Evolutionary conservation across 92 coral and sea anemone species (phyloP), one percentile per base, ranked within the genome.

Genomic region (Galaxea fascicularis): DNA sequence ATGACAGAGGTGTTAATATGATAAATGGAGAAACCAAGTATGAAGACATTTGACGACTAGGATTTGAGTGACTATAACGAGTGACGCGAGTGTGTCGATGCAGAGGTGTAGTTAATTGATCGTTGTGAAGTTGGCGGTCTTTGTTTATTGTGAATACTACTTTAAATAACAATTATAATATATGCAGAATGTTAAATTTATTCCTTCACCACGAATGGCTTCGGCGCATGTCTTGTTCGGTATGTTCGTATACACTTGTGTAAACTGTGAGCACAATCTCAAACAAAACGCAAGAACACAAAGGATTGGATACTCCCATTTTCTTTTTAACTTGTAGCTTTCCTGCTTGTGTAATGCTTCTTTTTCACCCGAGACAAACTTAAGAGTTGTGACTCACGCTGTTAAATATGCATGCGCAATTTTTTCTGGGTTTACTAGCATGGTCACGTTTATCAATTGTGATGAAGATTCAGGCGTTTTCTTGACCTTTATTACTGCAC

Each of bases 71-170:
- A 63, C 26, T 8, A 25, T 63, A 63, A 17, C 35, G 41, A 63
- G 31, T 25, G 17, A 26, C 41, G 68, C 25, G 18, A 2, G 35
- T 10, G 68, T 63, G 68, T 63, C 41, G 41, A 35, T 35, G 41
- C 41, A 0, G 39, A 26, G 20, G 17, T 2, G 68, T 63, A 63
- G 25, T 63, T 63, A 63, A 26, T 10, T 26, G 39, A 25, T 10
- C 30, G 31, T 63, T 35, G 35, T 63, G 25, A 63, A 63, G 68
- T 27, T 63, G 35, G 27, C 14, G 68, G 4, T 63, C 68, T 63
- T 63, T 63, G 68, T 63, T 63, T 63, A 17, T 63, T 63, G 68
- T 26, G 35, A 63, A 63, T 63, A 24, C 25, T 60, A 20, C 30
- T 63, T 12, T 26, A 49, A 21, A 24, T 63, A 35, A 35, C 17